Conservation (phyloP, 2,888 invertebrate genomes). For the Torymus aiolomorphi region DNA sequence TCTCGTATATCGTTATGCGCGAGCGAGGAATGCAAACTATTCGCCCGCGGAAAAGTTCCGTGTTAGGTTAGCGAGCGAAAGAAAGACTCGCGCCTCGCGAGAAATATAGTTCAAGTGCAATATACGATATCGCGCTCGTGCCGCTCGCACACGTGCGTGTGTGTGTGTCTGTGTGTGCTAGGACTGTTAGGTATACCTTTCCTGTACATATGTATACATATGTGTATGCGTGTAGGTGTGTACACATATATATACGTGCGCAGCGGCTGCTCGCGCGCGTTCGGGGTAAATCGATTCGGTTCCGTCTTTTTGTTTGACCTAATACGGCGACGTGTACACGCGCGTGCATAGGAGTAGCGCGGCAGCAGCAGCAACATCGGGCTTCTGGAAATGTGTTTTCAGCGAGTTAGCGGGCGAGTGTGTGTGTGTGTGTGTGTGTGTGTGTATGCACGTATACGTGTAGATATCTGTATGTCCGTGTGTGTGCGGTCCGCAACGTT, state of each 20-base stretch:
- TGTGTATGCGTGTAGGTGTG: neutral
- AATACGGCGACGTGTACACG: neutral
- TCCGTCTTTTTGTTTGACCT: conserved; percentile 39
- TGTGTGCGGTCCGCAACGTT: too few relatives aligned
- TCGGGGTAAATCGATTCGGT: conserved; percentile 34
- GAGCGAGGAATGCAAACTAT: conserved; percentile 11
- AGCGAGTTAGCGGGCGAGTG: too few relatives aligned
- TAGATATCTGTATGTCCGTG: neutral
- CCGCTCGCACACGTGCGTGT: neutral
- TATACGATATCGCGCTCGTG: neutral
- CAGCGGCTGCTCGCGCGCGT: too few relatives aligned
- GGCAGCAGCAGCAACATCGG: neutral
- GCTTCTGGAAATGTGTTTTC: conserved; percentile 13
- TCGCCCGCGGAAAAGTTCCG: neutral
- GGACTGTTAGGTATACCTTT: too few relatives aligned
- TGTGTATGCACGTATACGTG: neutral
- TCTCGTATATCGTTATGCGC: neutral
- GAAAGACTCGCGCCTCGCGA: neutral
- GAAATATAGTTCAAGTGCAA: conserved; percentile 30
- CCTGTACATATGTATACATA: neutral
- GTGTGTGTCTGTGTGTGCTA: neutral
- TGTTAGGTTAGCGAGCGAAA: neutral
- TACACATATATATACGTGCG: too few relatives aligned
- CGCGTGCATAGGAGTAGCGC: too few relatives aligned
- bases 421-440: too few relatives aligned